Percentiles rank a stretch among this genome's conserved stretches.
Evolutionary conservation across 2,797 vertebrate species (phyloP).

Genomic region (Hoplostethus atlanticus): DNA sequence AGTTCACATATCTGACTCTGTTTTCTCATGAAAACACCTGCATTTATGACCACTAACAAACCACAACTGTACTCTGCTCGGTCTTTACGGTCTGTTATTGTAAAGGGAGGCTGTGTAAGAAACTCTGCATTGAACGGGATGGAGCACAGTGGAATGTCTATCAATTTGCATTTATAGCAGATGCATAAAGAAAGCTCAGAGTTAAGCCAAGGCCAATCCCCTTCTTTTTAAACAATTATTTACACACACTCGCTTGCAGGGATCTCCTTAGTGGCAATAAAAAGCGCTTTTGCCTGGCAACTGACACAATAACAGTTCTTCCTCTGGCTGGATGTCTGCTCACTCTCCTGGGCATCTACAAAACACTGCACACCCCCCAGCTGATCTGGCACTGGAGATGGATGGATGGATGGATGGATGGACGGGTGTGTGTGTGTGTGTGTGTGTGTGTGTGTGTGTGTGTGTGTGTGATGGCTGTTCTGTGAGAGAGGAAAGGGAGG

Average conservation of each 20-base stretch:
- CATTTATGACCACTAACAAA: conserved; percentile 56
- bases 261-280: conserved; percentile 75
- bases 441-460: conserved; percentile 2
- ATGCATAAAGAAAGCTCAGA: conserved; percentile 75
- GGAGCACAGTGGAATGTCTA: conserved; percentile 87
- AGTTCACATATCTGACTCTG: conserved; percentile 26
- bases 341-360: conserved; percentile 59
- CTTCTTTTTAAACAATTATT: conserved; percentile 72
- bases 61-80: conserved; percentile 56
- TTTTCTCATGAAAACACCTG: conserved; percentile 46
- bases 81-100: conserved; percentile 53
- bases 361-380: conserved; percentile 55
- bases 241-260: conserved; percentile 61
- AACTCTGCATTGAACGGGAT: conserved; percentile 73
- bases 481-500: conserved; percentile 33
- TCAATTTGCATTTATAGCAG: conserved; percentile 80
- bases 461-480: conserved; percentile 39
- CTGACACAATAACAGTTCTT: conserved; percentile 70
- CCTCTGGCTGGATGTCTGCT: conserved; percentile 62
- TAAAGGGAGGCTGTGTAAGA: conserved; percentile 75
- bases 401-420: conserved; percentile 46
- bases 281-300: conserved; percentile 75
- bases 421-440: conserved; percentile 4
- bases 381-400: conserved; percentile 59
- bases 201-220: conserved; percentile 67